Base-by-base conservation (phyloP, 1,140 invertebrate species). In the Bombus superbus region DNA sequence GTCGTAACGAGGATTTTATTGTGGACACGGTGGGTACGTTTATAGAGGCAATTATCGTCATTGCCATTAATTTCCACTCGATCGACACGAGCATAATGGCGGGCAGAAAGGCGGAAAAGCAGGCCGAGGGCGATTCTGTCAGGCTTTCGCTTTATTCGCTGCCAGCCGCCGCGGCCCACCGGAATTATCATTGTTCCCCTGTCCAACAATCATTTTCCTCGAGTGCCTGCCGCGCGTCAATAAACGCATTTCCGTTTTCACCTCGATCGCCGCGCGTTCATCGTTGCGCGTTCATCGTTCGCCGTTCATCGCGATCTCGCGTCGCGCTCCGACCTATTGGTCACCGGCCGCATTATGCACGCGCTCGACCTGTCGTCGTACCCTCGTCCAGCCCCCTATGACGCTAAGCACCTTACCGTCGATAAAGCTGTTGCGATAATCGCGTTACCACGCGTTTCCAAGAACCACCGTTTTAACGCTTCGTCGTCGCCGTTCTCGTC, bases 201-300 rank as follows among this genome's bases (percentile, higher is more conserved):
- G 71, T 76, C 85, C 42, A 77, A 83, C 81, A 64, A 86, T 86
- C 80, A 83, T 86, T 86, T 86, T 76, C 85, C 80, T 86, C 81
- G 81, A 86, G 77, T 85, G 83, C 32, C 68, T 53, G 77, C 82
- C 76, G 74, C 77, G 18, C 83, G 76, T 85, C 77, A 80, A 85
- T 80, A 85, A 85, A 73, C 68, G 83, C 77, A 85, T 85, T 85
- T 73, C 83, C 83, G 83, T 62, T 64, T 71, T 79, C 75, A 53
- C 75, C 22, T 72, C 76, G 75, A 80, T 47, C 64, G 44, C 18
- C 59, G 6, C 38, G 53, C 53, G 53, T 25, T 79, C 79, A 84
- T 32, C 59, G 66, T 40, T 25, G 66, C 71, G 81, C 71, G 59
- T 78, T 71, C 66, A 72, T 38, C 28, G 28, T 42, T 42, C 35